A percentile compares a stretch with the other conserved stretches of the same genome.
These are phyloP conservation scores for Festucalex cinctus DNA, from an alignment of 2,113 vertebrate genomes.

Conservation along the genomic window DNA sequence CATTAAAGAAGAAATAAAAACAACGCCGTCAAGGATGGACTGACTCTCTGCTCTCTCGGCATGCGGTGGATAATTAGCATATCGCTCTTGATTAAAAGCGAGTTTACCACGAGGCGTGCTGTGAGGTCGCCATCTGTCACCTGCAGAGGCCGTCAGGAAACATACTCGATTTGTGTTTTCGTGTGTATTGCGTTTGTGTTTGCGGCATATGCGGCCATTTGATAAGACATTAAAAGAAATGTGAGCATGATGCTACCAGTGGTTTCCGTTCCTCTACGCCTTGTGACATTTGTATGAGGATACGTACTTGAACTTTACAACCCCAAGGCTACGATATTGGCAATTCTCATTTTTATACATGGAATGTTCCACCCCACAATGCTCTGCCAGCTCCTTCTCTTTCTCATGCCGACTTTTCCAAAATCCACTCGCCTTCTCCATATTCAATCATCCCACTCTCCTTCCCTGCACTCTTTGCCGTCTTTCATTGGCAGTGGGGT, in stretches of 20 bases:
- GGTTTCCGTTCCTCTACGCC: slow-evolving; percentile 19
- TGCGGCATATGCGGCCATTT: slow-evolving; percentile 15
- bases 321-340: slow-evolving; percentile 37
- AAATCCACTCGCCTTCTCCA: neutral
- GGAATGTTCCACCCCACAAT: slow-evolving; percentile 4
- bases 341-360: slow-evolving; percentile 40
- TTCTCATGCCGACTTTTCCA: neutral
- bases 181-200: slow-evolving; percentile 14
- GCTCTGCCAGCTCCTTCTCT: neutral
- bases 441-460: slow-evolving; percentile 6
- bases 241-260: slow-evolving; percentile 35
- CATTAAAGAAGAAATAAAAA: neutral
- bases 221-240: slow-evolving; percentile 31
- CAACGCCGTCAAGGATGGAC: slow-evolving; percentile 26
- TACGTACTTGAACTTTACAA: slow-evolving; percentile 50
- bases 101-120: slow-evolving; percentile 79
- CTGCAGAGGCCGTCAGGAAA: slow-evolving; percentile 76
- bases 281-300: slow-evolving; percentile 27
- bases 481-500: neutral
- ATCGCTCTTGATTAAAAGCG: slow-evolving; percentile 87
- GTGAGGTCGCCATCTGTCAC: slow-evolving; percentile 86
- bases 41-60: slow-evolving; percentile 43
- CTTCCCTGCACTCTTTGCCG: neutral
- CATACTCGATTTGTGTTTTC: slow-evolving; percentile 30
- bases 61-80: slow-evolving; percentile 83